Evolutionary conservation across 2,113 vertebrate species (phyloP), one percentile per base, ranked within the genome.

Genomic region (Crotophaga sulcirostris): DNA sequence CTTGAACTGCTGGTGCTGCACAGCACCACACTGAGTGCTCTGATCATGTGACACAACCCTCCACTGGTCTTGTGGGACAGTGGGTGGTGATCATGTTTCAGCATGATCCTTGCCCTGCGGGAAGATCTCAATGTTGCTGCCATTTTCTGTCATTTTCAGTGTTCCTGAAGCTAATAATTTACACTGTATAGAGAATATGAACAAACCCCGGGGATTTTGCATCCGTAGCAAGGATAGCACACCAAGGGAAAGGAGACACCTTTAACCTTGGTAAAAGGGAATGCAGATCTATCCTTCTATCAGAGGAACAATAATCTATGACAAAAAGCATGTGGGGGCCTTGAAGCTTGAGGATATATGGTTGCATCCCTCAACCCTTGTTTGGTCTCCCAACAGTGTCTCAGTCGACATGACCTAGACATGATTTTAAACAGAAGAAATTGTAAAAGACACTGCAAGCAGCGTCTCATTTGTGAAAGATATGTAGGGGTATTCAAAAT

Each of bases 1-100:
- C 31, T 69, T n/a, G 31, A 69, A 11, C 24, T 0, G 2, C 16
- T 28, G 10, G 40, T 25, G 33, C 7, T 60, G 28, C 34, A 11
- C 6, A 13, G n/a, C 4, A 44, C 15, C 0, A 0, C 0, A 1
- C 63, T 58, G 4, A 1, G 29, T 56, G 33, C 19, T 23, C 15
- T 54, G 40, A 20, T 13, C 26, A 14, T 1, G 1, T 19, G 11
- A 19, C 16, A 52, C 17, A 21, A 10, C 0, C 0, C 31, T 64
- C 7, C 7, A 3, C 5, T 24, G 13, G 4, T 83, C 44, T 52
- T 3, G 0, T 2, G 20, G 23, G 19, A 5, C 9, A 5, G 3
- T 2, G 9, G 4, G 5, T 31, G 36, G 10, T 58, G 16, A 4
- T 5, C 64, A 44, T 6, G 13, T 10, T 52, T 23, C 40, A 23